These are phyloP conservation scores for Xestoiulus laeticollis DNA, from an alignment of 2,888 invertebrate species.

Conservation along the genomic window DNA sequence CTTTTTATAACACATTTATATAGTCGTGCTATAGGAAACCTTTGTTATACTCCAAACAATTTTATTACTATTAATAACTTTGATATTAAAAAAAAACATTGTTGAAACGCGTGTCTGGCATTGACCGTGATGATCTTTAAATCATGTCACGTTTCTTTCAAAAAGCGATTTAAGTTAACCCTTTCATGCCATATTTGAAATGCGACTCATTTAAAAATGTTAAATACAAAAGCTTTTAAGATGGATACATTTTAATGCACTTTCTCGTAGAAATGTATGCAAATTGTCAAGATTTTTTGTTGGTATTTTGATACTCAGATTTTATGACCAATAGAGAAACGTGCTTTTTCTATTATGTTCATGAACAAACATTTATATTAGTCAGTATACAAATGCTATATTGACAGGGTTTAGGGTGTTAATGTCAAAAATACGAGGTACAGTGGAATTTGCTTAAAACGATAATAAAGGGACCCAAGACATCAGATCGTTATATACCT, in stretches of 20 bases:
- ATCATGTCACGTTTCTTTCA: neutral
- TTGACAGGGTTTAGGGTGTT: too few relatives aligned
- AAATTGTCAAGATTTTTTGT: neutral
- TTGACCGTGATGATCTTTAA: neutral
- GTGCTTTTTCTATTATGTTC: neutral
- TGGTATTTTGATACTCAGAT: neutral
- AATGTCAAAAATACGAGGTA: too few relatives aligned
- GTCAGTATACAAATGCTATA: too few relatives aligned
- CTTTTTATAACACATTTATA: neutral
- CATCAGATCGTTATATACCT: too few relatives aligned
- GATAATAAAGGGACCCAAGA: too few relatives aligned
- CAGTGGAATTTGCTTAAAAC: too few relatives aligned
- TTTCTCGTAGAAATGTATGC: neutral
- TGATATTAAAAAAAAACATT: neutral
- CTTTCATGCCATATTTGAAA: neutral
- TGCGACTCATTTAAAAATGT: neutral
- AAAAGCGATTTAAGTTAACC: neutral
- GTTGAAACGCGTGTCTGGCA: neutral
- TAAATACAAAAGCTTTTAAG: neutral
- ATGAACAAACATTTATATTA: too few relatives aligned
- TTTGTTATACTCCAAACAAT: neutral
- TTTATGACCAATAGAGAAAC: neutral
- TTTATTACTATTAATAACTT: conserved; percentile 33
- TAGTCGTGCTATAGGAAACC: neutral
- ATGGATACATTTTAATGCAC: neutral